phyloP scores from a whole-genome alignment of 2,797 vertebrate species.

The Otus scops region DNA sequence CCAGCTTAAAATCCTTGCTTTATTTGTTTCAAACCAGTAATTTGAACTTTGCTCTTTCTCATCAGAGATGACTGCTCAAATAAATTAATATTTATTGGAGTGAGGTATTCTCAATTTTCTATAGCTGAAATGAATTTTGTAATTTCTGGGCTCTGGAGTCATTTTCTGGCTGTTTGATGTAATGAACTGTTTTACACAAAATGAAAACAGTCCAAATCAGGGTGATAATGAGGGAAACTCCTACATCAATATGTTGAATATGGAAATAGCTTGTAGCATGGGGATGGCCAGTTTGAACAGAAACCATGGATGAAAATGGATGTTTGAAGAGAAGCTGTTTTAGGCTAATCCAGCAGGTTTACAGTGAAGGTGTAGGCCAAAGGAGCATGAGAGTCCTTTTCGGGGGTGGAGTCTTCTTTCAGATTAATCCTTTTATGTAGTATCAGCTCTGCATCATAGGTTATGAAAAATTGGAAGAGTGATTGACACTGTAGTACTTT shows the following conservation, averaged over 20 bases:
- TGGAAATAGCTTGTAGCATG: not conserved
- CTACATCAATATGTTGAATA: not conserved
- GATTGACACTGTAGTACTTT: not conserved
- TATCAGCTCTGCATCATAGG: not conserved
- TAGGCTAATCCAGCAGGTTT: not conserved
- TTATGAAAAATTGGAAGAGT: not conserved
- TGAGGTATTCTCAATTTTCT: not conserved
- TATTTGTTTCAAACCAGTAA: not conserved
- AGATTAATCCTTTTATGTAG: not conserved
- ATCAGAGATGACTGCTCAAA: not conserved
- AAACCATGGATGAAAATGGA: not conserved
- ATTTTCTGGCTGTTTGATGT: not conserved
- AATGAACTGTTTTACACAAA: not conserved
- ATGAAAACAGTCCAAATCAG: not conserved
- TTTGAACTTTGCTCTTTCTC: constrained; percentile 4
- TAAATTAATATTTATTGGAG: not conserved
- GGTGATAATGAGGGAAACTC: not conserved
- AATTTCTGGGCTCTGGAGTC: not conserved
- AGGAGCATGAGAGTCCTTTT: not conserved
- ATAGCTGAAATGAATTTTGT: not conserved
- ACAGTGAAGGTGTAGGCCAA: not conserved
- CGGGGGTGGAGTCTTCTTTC: not conserved
- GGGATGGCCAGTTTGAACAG: not conserved
- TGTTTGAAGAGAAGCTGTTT: not conserved
- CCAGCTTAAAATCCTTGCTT: not conserved